phyloP scores from a whole-genome alignment of 1,140 invertebrate genomes.

The Cherax destructor region DNA sequence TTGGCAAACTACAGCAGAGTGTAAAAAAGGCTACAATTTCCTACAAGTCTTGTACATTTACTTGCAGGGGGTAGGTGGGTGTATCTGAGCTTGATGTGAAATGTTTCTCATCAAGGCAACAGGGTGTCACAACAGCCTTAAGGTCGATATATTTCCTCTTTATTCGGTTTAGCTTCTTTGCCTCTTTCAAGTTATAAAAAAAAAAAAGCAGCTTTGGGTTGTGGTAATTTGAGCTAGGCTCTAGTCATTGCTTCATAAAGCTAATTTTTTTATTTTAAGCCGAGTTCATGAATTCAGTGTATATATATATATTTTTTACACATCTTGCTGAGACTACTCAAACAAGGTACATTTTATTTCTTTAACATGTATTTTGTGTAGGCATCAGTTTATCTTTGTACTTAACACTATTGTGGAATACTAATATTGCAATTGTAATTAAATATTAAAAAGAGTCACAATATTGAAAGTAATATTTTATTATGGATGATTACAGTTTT shows the following conservation, averaged over 20 bases:
- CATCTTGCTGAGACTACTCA: background rate
- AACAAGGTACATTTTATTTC: background rate
- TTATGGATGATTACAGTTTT: background rate
- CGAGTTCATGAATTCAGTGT: background rate
- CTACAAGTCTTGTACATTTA: slow-evolving; percentile 43
- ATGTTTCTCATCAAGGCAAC: slow-evolving; percentile 43
- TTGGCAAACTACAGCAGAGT: background rate
- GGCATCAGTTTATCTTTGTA: background rate
- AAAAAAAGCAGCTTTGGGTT: slow-evolving; percentile 19
- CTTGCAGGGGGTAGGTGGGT: slow-evolving; percentile 41
- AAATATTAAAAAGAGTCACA: background rate
- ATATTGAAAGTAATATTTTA: background rate
- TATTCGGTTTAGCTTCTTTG: slow-evolving; percentile 39
- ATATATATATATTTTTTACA: background rate
- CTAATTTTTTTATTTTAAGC: slow-evolving; percentile 6
- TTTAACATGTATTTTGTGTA: background rate
- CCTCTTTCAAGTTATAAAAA: slow-evolving; percentile 26
- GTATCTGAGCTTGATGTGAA: slow-evolving; percentile 43
- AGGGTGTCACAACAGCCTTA: slow-evolving; percentile 41
- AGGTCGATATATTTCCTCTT: slow-evolving; percentile 38
- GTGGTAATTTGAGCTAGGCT: slow-evolving; percentile 38
- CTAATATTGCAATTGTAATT: background rate
- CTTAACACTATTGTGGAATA: slow-evolving; percentile 7
- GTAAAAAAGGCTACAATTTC: slow-evolving; percentile 35
- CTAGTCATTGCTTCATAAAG: slow-evolving; percentile 26